These are phyloP conservation scores for Zaprionus camerounensis DNA, from an alignment of 1,140 invertebrate genomes.

Conservation along the genomic window DNA sequence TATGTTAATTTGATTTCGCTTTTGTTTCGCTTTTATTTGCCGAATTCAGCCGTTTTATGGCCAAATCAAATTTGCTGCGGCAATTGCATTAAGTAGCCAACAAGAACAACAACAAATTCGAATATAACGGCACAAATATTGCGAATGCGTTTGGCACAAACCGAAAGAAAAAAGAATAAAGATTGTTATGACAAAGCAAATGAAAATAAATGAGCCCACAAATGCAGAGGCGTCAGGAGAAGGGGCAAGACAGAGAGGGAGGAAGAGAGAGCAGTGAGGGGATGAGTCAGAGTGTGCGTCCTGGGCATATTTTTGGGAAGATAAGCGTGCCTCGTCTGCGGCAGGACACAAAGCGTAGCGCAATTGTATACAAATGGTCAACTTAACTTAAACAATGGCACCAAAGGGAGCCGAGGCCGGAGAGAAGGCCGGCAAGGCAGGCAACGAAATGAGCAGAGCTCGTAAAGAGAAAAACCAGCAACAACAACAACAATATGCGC, in stretches of 20 bases:
- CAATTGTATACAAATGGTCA: slow-evolving; percentile 82
- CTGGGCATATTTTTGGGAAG: slow-evolving; percentile 42
- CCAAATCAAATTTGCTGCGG: slow-evolving; percentile 76
- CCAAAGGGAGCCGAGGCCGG: slow-evolving; percentile 31
- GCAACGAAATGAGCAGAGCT: slow-evolving; percentile 57
- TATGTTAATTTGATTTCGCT: slow-evolving; percentile 78
- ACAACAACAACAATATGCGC: background rate
- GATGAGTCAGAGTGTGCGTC: slow-evolving; percentile 29
- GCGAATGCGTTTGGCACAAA: slow-evolving; percentile 35
- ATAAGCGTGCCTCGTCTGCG: slow-evolving; percentile 49
- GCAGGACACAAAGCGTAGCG: slow-evolving; percentile 59
- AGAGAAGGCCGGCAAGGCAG: background rate
- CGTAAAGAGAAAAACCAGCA: slow-evolving; percentile 61
- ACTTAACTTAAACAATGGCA: slow-evolving; percentile 81
- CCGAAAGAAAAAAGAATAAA: slow-evolving; percentile 53
- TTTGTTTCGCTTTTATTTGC: slow-evolving; percentile 46
- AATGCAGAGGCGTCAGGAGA: slow-evolving; percentile 45
- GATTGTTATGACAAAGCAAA: slow-evolving; percentile 81
- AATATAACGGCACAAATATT: slow-evolving; percentile 54
- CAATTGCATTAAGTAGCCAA: slow-evolving; percentile 74
- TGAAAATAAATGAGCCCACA: slow-evolving; percentile 82
- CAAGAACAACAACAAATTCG: slow-evolving; percentile 47
- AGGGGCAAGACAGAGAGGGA: background rate
- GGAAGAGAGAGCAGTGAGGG: background rate
- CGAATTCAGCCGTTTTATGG: slow-evolving; percentile 52